phyloP scores from a whole-genome alignment of 2,113 vertebrate genomes.

The Lasiurus cinereus region DNA sequence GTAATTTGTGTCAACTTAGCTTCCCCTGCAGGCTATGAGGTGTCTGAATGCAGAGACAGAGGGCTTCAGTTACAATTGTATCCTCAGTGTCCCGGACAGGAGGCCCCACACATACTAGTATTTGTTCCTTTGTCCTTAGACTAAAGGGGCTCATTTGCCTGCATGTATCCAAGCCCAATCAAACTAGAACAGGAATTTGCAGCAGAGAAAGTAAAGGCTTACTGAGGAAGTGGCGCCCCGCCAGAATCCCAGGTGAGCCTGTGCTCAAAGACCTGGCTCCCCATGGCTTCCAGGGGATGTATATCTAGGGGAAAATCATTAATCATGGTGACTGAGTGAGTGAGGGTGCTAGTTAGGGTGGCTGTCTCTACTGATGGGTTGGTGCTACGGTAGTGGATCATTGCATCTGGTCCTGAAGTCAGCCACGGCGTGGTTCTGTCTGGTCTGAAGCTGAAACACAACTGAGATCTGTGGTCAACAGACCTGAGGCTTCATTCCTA shows the following conservation, averaged over 20 bases:
- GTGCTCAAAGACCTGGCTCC: not conserved
- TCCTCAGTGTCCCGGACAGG: not conserved
- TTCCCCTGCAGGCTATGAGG: not conserved
- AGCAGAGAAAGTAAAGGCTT: not conserved
- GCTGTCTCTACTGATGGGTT: not conserved
- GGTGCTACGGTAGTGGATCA: not conserved
- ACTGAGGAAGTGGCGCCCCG: not conserved
- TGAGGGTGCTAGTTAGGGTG: not conserved
- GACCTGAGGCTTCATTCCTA: not conserved
- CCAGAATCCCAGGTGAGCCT: not conserved
- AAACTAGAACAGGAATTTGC: not conserved
- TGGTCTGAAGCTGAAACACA: not conserved
- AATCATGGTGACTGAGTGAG: not conserved
- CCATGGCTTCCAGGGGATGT: not conserved
- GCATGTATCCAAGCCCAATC: not conserved
- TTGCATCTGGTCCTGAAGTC: not conserved
- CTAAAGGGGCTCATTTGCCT: not conserved
- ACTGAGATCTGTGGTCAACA: not conserved
- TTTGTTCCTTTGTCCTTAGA: not conserved
- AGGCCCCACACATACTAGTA: not conserved
- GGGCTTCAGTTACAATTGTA: not conserved
- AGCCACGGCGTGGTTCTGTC: not conserved
- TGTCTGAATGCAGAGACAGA: not conserved
- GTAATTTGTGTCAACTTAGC: not conserved
- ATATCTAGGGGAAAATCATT: not conserved